Conservation (phyloP, 2,113 vertebrate genomes). For the Podocnemis expansa region DNA sequence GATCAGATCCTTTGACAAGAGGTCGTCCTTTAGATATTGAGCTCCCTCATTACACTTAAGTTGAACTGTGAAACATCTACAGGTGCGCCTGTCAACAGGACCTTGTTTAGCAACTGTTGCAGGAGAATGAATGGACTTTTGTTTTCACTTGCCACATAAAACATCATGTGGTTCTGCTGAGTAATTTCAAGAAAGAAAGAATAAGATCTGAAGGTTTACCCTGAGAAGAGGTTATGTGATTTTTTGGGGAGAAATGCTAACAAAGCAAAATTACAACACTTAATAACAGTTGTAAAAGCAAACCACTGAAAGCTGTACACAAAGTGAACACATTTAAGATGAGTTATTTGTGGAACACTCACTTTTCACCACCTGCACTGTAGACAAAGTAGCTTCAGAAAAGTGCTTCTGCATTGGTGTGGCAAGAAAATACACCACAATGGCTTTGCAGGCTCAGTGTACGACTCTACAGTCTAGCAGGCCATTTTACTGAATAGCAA, state of each 20-base stretch:
- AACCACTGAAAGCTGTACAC: neutral
- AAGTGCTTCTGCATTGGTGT: neutral
- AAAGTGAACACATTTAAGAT: neutral
- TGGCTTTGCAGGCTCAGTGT: neutral
- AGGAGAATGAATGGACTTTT: no score
- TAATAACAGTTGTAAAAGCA: neutral
- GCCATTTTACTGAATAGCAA: neutral
- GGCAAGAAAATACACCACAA: neutral
- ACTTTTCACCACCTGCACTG: no score
- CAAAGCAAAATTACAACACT: neutral
- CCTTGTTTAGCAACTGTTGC: no score
- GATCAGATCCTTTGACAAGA: neutral
- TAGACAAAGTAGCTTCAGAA: no score
- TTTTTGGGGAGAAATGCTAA: neutral
- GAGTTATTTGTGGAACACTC: neutral
- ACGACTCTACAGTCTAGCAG: neutral
- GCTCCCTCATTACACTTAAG: neutral
- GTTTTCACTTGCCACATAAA: no score
- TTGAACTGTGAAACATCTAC: no score
- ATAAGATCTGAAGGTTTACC: neutral
- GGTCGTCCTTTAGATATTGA: neutral
- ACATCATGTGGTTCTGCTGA: no score
- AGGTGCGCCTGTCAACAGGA: no score
- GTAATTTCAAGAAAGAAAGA: neutral
- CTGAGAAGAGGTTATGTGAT: neutral